Evolutionary conservation across 1,140 invertebrate species (phyloP), one percentile per base, ranked within the genome.

Genomic region (Drosophila obscura): DNA sequence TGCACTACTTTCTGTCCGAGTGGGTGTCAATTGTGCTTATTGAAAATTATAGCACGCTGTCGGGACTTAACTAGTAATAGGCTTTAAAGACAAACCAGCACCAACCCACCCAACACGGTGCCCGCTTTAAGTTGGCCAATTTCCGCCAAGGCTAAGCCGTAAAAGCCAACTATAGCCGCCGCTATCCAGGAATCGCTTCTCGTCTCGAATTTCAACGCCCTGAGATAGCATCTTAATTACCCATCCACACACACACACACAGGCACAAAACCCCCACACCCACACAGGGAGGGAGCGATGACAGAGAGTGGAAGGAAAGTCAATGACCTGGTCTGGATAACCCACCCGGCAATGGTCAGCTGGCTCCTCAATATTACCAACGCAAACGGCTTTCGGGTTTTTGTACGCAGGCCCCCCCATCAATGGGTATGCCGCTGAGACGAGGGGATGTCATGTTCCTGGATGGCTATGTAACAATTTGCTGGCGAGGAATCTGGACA

Each of bases 181-280:
- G 22, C 44, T 45, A 59, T 52, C 51, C 48, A 56, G 50, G 51
- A 72, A 76, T 67, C 58, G 61, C 74, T 74, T 41, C 63, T 68
- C 39, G 74, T 28, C 83, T 78, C 63, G 48, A 68, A 82, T 87
- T 87, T 87, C 81, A 75, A 50, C 78, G 62, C 68, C 65, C 26
- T 64, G 51, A 59, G 83, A 87, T 88, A 78, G 48, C 56, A 88
- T 88, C 83, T 87, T 88, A 87, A 88, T 82, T 87, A 79, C 83
- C 74, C 77, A 53, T 76, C 63, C 46, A 71, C 53, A 48, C 56
- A 59, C 8, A 43, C 1, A 0, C 39, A 59, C 8, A 58, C 31
- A 48, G 19, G 19, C 52, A 62, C 26, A 9, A 19, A 19, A 19
- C 19, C 19, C 19, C 19, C 56, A 41, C 11, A 43, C 0, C 0